Evolutionary conservation across 2,888 invertebrate species (phyloP).

Genomic region (Anthophora plumipes): DNA sequence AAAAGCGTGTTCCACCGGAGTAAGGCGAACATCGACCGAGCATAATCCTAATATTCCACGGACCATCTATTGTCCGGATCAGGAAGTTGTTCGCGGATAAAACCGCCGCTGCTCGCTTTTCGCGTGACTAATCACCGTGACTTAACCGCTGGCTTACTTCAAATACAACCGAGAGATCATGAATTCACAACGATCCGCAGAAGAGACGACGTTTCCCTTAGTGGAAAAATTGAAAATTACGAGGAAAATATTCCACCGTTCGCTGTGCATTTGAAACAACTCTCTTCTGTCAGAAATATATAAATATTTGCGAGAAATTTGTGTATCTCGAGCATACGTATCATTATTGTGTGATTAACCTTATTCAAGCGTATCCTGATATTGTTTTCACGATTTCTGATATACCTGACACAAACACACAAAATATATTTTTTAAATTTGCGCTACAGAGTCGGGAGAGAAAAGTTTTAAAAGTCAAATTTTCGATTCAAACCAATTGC

Average conservation of each 20-base stretch:
- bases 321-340: no score
- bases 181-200: constrained; percentile 46
- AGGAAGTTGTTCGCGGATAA: constrained; percentile 65
- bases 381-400: no score
- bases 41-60: constrained; percentile 63
- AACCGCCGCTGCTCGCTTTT: constrained; percentile 57
- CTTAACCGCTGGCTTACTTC: constrained; percentile 58
- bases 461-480: no score
- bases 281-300: no score
- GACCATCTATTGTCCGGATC: constrained; percentile 60
- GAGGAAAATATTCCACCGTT: neutral
- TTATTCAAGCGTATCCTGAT: no score
- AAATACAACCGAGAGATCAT: constrained; percentile 46
- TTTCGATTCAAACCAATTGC: no score
- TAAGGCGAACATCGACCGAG: constrained; percentile 47
- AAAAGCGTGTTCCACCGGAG: constrained; percentile 17
- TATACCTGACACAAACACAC: no score
- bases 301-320: no score
- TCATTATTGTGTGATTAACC: no score
- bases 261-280: no score
- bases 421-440: no score
- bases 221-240: constrained; percentile 46
- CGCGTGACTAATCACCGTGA: constrained; percentile 64
- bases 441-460: no score
- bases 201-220: constrained; percentile 30